These are phyloP conservation scores for Salvelinus alpinus DNA, from an alignment of 2,113 vertebrate genomes.

Conservation along the genomic window DNA sequence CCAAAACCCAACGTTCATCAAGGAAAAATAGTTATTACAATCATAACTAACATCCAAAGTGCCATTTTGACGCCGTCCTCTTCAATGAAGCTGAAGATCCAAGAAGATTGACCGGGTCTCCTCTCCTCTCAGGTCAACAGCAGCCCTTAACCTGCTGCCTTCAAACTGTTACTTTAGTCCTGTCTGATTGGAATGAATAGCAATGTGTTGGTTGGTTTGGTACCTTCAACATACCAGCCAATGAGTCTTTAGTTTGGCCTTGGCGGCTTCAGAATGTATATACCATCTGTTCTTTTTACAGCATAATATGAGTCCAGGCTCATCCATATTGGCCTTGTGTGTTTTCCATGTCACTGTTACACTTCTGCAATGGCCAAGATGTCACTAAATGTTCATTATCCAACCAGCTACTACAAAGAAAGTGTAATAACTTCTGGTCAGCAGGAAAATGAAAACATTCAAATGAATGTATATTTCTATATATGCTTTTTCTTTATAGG, in stretches of 20 bases:
- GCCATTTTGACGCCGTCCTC: slow-evolving; percentile 52
- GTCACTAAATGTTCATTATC: slow-evolving; percentile 56
- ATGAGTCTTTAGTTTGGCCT: slow-evolving; percentile 10
- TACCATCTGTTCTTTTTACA: not conserved
- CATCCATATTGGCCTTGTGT: slow-evolving; percentile 11
- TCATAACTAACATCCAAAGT: slow-evolving; percentile 60
- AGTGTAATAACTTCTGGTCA: slow-evolving; percentile 35
- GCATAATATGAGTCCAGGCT: slow-evolving; percentile 14
- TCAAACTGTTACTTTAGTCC: slow-evolving; percentile 24
- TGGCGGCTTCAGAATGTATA: slow-evolving; percentile 17
- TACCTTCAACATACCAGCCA: not conserved
- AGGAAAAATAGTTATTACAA: slow-evolving; percentile 50
- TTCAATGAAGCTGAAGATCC: slow-evolving; percentile 19
- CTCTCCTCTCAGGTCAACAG: slow-evolving; percentile 21
- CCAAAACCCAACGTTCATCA: slow-evolving; percentile 45
- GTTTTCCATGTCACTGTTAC: not conserved
- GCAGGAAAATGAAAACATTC: slow-evolving; percentile 31
- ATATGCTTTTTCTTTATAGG: slow-evolving; percentile 10
- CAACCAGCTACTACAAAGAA: slow-evolving; percentile 31
- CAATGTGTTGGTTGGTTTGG: not conserved
- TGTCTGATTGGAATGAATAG: slow-evolving; percentile 30
- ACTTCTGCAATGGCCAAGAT: slow-evolving; percentile 12
- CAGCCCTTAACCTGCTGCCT: not conserved
- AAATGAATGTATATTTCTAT: slow-evolving; percentile 40
- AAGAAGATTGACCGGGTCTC: slow-evolving; percentile 12